A percentile compares a stretch with the other conserved stretches of the same genome.
Conservation (phyloP, 2,113 vertebrate genomes). For the Syngnathus typhle region DNA sequence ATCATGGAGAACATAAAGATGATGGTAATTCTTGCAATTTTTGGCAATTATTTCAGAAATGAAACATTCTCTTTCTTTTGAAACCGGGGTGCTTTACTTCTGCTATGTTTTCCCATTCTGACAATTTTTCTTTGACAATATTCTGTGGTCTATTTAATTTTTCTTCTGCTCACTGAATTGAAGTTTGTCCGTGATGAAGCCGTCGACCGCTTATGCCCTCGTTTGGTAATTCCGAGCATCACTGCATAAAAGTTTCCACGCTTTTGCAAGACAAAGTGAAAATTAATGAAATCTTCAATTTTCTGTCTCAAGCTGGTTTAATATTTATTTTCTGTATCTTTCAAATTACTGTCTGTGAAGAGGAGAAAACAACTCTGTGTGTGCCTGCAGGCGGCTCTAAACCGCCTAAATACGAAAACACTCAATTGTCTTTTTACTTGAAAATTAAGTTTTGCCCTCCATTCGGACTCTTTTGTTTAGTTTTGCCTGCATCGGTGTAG, state of each 20-base stretch:
- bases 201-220: not conserved
- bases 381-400: not conserved
- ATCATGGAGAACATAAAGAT: not conserved
- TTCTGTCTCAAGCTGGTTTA: not conserved
- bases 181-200: not conserved
- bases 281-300: conserved; percentile 2
- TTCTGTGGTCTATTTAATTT: not conserved
- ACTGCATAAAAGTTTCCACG: not conserved
- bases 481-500: not conserved
- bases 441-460: not conserved
- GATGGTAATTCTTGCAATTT: not conserved
- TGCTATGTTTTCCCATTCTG: not conserved
- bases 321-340: not conserved
- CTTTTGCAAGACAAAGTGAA: not conserved
- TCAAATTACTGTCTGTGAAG: not conserved
- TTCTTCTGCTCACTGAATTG: not conserved
- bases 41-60: not conserved
- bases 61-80: not conserved
- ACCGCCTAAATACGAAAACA: not conserved
- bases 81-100: not conserved
- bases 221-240: not conserved
- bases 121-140: not conserved
- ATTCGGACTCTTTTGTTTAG: not conserved
- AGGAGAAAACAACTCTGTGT: not conserved
- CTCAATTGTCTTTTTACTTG: not conserved